Conservation (phyloP, 2,888 invertebrate species). For the Archips xylosteana region DNA sequence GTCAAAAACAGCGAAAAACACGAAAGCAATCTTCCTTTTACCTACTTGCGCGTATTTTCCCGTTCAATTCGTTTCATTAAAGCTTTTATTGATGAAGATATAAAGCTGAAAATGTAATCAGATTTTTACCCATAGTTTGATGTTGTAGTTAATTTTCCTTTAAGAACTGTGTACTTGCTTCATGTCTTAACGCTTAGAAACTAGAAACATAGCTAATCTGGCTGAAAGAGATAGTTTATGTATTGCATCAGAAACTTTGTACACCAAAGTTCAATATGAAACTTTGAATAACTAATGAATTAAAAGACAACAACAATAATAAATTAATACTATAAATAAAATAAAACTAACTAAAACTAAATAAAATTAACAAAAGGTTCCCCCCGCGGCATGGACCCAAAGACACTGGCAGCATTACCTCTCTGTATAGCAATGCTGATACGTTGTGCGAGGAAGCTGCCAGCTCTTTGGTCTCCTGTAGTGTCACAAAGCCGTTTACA, state of each 20-base stretch:
- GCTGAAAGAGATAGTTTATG: neutral
- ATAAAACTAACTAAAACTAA: no score
- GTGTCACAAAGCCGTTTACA: no score
- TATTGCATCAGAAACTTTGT: constrained; percentile 33
- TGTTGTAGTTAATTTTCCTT: neutral
- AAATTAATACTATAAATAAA: no score
- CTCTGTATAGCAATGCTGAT: no score
- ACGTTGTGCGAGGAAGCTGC: no score
- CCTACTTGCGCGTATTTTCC: neutral
- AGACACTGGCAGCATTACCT: no score
- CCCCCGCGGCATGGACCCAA: no score
- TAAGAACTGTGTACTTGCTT: neutral
- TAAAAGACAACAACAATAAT: no score
- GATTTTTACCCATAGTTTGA: neutral
- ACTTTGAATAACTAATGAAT: neutral
- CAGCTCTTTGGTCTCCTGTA: no score
- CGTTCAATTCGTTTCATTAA: neutral
- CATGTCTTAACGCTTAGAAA: neutral
- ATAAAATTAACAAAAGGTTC: no score
- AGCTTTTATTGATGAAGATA: neutral
- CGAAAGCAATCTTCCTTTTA: neutral
- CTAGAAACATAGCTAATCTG: neutral
- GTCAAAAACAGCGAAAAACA: neutral
- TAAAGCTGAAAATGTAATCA: neutral
- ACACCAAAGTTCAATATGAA: neutral